Conservation (phyloP, 2,888 invertebrate species). For the Apeira syringaria region DNA sequence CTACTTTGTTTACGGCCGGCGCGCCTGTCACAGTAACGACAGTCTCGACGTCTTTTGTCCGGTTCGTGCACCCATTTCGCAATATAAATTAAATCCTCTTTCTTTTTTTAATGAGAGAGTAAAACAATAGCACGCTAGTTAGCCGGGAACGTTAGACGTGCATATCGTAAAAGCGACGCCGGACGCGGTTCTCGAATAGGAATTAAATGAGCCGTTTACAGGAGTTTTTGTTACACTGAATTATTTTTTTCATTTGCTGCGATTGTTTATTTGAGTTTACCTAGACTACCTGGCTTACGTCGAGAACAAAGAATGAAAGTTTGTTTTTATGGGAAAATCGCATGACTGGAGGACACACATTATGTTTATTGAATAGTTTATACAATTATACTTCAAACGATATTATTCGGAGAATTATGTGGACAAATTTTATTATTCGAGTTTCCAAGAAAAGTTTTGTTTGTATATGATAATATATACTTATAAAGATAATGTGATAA, state of each 20-base stretch:
- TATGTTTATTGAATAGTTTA: too few relatives aligned
- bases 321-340: conserved; percentile 4
- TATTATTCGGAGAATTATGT: too few relatives aligned
- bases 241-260: background rate
- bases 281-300: too few relatives aligned
- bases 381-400: too few relatives aligned
- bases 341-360: background rate
- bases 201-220: conserved; percentile 17
- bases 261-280: background rate
- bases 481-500: too few relatives aligned
- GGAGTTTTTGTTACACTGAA: conserved; percentile 1
- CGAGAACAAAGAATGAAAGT: background rate
- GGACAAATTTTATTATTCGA: too few relatives aligned
- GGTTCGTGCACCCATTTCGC: conserved; percentile 46
- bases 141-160: conserved; percentile 15
- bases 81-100: conserved; percentile 52
- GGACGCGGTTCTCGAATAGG: conserved; percentile 8
- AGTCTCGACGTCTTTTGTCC: conserved; percentile 32
- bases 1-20: conserved; percentile 61
- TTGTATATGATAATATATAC: too few relatives aligned
- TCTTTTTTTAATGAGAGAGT: conserved; percentile 41
- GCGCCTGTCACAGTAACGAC: conserved; percentile 54
- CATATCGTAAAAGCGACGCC: conserved; percentile 18
- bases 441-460: too few relatives aligned
- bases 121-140: conserved; percentile 25